These are phyloP conservation scores for Corythornis leucogaster DNA, from an alignment of 2,797 vertebrate genomes.

Conservation along the genomic window DNA sequence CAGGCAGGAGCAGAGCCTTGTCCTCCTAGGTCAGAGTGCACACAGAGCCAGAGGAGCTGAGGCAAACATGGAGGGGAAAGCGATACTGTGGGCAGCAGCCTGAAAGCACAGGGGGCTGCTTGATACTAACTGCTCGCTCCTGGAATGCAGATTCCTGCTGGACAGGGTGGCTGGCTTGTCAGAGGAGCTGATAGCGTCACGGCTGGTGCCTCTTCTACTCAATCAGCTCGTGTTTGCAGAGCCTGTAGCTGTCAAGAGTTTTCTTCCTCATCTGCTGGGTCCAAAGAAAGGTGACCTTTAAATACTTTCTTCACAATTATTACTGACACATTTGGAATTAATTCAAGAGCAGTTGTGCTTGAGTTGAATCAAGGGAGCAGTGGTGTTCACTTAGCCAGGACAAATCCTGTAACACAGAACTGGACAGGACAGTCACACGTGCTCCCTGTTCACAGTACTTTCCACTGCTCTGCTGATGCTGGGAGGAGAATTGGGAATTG, in stretches of 20 bases:
- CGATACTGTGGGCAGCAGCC: not conserved
- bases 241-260: conserved; percentile 95
- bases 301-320: not conserved
- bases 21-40: not conserved
- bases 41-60: not conserved
- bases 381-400: not conserved
- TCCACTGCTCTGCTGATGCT: not conserved
- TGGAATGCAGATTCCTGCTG: conserved; percentile 87
- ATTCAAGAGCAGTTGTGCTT: not conserved
- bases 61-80: not conserved
- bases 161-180: conserved; percentile 91
- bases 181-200: conserved; percentile 89
- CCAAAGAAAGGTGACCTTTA: conserved; percentile 89
- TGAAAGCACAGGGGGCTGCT: not conserved
- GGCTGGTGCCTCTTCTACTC: conserved; percentile 91
- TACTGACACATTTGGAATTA: not conserved
- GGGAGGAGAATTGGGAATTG: not conserved
- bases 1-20: not conserved
- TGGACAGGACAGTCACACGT: not conserved
- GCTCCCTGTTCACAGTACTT: not conserved
- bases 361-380: not conserved
- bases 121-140: conserved; percentile 15
- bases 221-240: conserved; percentile 96
- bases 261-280: conserved; percentile 93
- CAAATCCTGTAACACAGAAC: not conserved